These are phyloP conservation scores for Microtus richardsoni DNA, from an alignment of 2,113 vertebrate genomes.

Conservation along the genomic window DNA sequence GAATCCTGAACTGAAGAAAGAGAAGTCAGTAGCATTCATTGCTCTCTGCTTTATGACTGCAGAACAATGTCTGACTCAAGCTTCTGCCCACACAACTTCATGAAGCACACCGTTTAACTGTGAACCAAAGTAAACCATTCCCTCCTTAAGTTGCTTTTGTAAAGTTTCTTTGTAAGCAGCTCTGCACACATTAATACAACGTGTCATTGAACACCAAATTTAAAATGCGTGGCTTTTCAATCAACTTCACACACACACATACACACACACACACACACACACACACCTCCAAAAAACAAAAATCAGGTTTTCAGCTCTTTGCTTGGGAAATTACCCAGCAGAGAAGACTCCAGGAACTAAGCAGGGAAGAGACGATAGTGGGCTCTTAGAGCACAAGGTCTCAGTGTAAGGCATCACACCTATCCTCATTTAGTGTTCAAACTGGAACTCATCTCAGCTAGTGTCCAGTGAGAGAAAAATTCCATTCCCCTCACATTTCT, in stretches of 20 bases:
- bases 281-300: not conserved
- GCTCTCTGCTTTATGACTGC: not conserved
- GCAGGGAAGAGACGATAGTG: accelerated
- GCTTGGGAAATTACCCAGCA: not conserved
- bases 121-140: not conserved
- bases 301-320: not conserved
- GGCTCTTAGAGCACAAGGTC: not conserved
- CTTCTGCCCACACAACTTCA: not conserved
- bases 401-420: too few species aligned
- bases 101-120: too few species aligned
- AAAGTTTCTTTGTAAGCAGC: not conserved
- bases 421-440: not conserved
- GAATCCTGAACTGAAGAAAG: not conserved
- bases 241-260: not conserved
- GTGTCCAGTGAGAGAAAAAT: not conserved
- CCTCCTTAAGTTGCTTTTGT: not conserved
- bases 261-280: not conserved
- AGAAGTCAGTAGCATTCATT: not conserved
- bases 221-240: not conserved
- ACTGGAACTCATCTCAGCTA: not conserved
- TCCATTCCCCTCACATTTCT: not conserved
- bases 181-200: not conserved
- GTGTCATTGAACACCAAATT: not conserved
- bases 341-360: not conserved
- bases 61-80: not conserved